A percentile compares a stretch with the other conserved stretches of the same genome.
Conservation (phyloP, 1,140 invertebrate species). For the Drosophila ananassae region DNA sequence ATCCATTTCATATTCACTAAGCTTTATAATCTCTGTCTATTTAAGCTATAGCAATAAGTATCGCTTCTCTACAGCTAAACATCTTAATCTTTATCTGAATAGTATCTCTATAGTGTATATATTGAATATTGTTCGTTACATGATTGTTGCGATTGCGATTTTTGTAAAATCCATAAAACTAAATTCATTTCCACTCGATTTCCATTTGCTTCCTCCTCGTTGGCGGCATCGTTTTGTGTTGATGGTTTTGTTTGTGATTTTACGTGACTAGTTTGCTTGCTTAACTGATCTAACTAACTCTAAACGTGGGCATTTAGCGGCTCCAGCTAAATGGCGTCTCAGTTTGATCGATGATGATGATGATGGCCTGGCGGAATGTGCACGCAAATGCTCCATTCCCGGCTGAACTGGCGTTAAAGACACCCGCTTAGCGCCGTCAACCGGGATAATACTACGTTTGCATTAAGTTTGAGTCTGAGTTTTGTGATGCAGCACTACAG, state of each 20-base stretch:
- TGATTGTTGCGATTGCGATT: conserved; percentile 77
- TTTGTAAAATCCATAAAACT: conserved; percentile 81
- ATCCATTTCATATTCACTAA: conserved; percentile 68
- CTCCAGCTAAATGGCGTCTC: conserved; percentile 66
- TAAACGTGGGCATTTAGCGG: conserved; percentile 72
- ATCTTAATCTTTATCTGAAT: conserved; percentile 34
- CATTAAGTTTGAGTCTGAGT: conserved; percentile 55
- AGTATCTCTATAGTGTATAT: conserved; percentile 55
- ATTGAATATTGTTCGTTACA: conserved; percentile 74
- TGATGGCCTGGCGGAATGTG: conserved; percentile 72
- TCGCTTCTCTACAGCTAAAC: conserved; percentile 48
- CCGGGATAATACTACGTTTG: conserved; percentile 62
- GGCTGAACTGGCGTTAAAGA: conserved; percentile 50
- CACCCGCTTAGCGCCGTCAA: conserved; percentile 54
- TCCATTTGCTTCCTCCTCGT: conserved; percentile 42
- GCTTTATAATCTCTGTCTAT: conserved; percentile 76
- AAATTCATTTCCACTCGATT: conserved; percentile 66
- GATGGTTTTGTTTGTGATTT: conserved; percentile 65
- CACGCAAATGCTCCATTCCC: conserved; percentile 50
- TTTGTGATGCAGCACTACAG: conserved; percentile 83
- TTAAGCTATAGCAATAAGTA: conserved; percentile 70
- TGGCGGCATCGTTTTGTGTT: conserved; percentile 44
- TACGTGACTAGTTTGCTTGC: conserved; percentile 76
- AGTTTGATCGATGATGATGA: conserved; percentile 29
- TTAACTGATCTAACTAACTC: conserved; percentile 66